Percentiles rank a stretch among this genome's conserved stretches.
These are phyloP conservation scores for Petromus typicus DNA, from an alignment of 2,113 vertebrate species.

Conservation along the genomic window DNA sequence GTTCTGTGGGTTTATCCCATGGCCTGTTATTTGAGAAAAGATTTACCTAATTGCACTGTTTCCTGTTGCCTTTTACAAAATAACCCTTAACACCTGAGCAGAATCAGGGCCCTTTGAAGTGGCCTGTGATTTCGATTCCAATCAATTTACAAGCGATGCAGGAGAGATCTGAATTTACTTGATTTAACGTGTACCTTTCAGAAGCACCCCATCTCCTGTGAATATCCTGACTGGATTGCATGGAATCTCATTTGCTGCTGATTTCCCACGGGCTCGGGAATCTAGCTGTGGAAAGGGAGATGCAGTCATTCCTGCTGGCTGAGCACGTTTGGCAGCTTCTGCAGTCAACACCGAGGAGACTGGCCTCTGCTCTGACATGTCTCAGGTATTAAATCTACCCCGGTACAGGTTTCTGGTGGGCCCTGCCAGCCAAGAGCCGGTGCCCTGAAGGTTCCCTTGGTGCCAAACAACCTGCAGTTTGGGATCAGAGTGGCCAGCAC, in stretches of 20 bases:
- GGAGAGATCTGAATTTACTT: slow-evolving; percentile 32
- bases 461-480: not conserved
- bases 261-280: slow-evolving; percentile 67
- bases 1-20: not conserved
- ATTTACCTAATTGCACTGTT: not conserved
- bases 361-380: slow-evolving; percentile 54
- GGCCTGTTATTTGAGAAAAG: slow-evolving; percentile 15
- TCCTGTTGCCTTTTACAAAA: slow-evolving; percentile 30
- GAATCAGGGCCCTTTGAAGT: slow-evolving; percentile 33
- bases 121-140: not conserved
- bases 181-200: slow-evolving; percentile 51
- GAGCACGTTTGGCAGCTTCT: slow-evolving; percentile 54
- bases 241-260: slow-evolving; percentile 37
- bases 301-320: slow-evolving; percentile 18
- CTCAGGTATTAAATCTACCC: not conserved
- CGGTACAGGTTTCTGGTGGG: not conserved
- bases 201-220: not conserved
- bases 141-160: not conserved
- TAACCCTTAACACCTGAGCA: slow-evolving; percentile 9
- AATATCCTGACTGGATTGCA: slow-evolving; percentile 35
- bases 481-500: not conserved
- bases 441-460: not conserved
- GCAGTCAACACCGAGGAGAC: slow-evolving; percentile 25
- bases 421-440: not conserved
- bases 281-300: not conserved